Evolutionary conservation across 2,888 invertebrate genomes (phyloP), one percentile per base, ranked within the genome.

Genomic region (Cerastis leucographa): DNA sequence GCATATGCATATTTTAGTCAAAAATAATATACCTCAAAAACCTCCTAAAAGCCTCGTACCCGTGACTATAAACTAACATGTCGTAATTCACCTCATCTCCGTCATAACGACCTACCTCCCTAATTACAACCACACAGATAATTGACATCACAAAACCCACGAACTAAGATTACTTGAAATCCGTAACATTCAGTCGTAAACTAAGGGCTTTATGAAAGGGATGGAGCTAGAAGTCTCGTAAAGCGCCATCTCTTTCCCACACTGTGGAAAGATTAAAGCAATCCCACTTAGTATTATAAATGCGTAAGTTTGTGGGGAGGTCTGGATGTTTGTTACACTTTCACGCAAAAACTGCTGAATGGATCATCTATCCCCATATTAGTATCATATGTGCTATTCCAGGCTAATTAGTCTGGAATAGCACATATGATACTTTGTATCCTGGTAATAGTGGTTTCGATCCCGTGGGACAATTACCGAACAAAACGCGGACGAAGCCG

Each of bases 101-200:
- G 3, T 35, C n/a, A 44, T 75, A 76, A 75, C 49, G 42, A 69
- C 49, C 49, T 49, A 1, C 68, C 61, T 71, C 73, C 44, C 73
- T 83, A 84, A 83, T 85, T 83, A 84, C 69, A 35, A 72, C 56
- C 78, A 65, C 70, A 49, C 56, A 78, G 62, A 78, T 81, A 87
- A 85, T 86, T 86, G 84, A 80, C 82, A 59, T 82, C 84, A 85
- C 81, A 85, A 86, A 87, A 84, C 78, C 83, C 71, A 76, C 76
- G 69, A 67, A 76, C 80, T 76, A 71, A 81, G 83, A 85, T 87
- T 89, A 89, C 75, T 75, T 68, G 71, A 76, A 76, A 85, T 85
- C 89, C 82, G 81, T 85, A 83, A 87, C 85, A 86, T 77, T 69
- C 17, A 49, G 83, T 89, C 89, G 85, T 90, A 89, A 90, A 91